Percentiles rank a stretch among this genome's conserved stretches.
phyloP scores from a whole-genome alignment of 2,797 vertebrate genomes.

The Acipenser ruthenus region DNA sequence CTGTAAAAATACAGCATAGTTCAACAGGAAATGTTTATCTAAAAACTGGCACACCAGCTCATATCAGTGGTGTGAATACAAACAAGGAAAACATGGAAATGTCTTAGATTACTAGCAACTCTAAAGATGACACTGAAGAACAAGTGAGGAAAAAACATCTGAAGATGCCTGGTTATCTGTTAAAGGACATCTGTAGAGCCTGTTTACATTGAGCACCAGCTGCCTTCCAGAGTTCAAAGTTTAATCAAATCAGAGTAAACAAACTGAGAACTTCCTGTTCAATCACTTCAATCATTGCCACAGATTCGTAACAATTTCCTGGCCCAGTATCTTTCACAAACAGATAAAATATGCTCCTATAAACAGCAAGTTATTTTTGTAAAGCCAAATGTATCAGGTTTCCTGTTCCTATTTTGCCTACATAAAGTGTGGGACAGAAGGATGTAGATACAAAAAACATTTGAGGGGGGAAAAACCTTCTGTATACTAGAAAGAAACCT shows the following conservation, averaged over 20 bases:
- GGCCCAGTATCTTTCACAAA: conserved; percentile 53
- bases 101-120: conserved; percentile 15
- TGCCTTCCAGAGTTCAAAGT: conserved; percentile 50
- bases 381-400: conserved; percentile 36
- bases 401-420: conserved; percentile 49
- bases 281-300: conserved; percentile 57
- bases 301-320: conserved; percentile 63
- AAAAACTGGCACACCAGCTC: too few species aligned
- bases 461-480: too few species aligned
- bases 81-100: too few species aligned
- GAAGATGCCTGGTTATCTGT: conserved; percentile 56
- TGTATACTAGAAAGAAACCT: too few species aligned
- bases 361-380: conserved; percentile 64
- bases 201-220: conserved; percentile 46
- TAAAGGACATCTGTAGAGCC: conserved; percentile 66
- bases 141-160: conserved; percentile 49
- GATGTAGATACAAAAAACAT: too few species aligned
- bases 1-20: too few species aligned
- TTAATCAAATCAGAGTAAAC: conserved; percentile 65
- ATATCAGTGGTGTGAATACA: too few species aligned
- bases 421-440: too few species aligned
- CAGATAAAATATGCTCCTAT: conserved; percentile 43
- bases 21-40: too few species aligned
- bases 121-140: conserved; percentile 37
- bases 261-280: conserved; percentile 68